Base-by-base conservation (phyloP, 2,888 invertebrate species). In the Coecobrya sp. region DNA sequence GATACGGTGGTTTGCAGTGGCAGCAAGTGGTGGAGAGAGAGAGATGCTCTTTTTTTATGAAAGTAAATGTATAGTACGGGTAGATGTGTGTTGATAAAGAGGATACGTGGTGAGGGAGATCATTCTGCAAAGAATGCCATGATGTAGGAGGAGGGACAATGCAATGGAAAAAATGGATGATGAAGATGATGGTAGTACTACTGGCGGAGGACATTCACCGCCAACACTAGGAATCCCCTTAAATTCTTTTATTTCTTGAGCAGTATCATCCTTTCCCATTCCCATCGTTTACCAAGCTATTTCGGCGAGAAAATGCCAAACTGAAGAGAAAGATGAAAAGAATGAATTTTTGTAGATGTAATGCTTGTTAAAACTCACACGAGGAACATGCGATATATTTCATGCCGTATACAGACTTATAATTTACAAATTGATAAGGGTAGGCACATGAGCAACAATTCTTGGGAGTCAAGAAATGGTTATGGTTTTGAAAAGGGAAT, bases 161-260 rank as follows among this genome's bases (percentile, higher is more conserved):
- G 55, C 79, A 55, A 79, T 79, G 55, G 79, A 79, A 79, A 79
- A 76, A 79, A 79, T 52, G 30, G 79, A 45, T 76, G 45, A 76
- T 55, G 79, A 52, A 49, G 76, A 73, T 22, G 25, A 22, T 76
- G 25, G 76, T 76, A 11, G 49, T 73, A 1, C 16, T 55, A 10
- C 5, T 55, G n/a, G 27, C 16, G 79, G 79, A 79, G 79, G 79
- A 79, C 79, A 79, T 79, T 79, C 79, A 79, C 79, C 79, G 79
- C 42, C 79, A 79, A n/a, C 79, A 55, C n/a, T n/a, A 52, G 79
- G 79, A 79, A 79, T 79, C n/a, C 55, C 79, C 30, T 52, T 49
- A 79, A 30, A 52, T n/a, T 55, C 52, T 55, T 73, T 45, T 10
- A 19, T 73, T 42, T 73, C 42, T 62, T 30, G 52, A 76, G 76